phyloP scores from a whole-genome alignment of 2,888 invertebrate species.

The Pandemis corylana region DNA sequence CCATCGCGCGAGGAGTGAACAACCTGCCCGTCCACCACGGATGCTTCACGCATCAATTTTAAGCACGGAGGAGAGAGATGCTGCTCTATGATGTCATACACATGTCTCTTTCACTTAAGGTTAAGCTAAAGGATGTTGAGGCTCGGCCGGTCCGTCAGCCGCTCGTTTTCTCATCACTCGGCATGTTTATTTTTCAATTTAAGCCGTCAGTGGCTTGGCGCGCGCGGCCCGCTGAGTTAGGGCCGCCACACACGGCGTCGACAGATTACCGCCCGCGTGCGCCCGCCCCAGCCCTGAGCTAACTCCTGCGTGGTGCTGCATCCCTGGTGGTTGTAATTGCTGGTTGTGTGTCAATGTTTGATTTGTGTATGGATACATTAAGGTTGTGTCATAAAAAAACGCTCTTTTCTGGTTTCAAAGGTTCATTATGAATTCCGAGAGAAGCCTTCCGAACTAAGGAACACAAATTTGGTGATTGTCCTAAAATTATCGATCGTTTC shows the following conservation, averaged over 20 bases:
- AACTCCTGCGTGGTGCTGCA: conserved; percentile 40
- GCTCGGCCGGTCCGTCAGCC: conserved; percentile 50
- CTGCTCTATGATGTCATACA: conserved; percentile 8
- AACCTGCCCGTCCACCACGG: conserved; percentile 36
- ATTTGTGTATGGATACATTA: conserved; percentile 39
- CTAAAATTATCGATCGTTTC: too few relatives aligned
- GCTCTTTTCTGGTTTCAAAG: too few relatives aligned
- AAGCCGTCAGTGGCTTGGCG: conserved; percentile 70
- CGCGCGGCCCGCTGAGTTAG: conserved; percentile 71
- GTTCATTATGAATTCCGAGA: too few relatives aligned
- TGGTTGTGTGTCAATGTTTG: conserved; percentile 44
- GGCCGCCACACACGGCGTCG: conserved; percentile 82
- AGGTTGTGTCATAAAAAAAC: conserved; percentile 9
- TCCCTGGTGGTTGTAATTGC: conserved; percentile 44
- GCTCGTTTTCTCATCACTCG: conserved; percentile 72
- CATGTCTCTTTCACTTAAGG: conserved; percentile 15
- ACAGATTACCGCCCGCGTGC: conserved; percentile 68
- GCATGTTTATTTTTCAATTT: conserved; percentile 84
- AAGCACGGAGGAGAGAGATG: conserved; percentile 13
- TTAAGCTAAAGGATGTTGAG: conserved; percentile 5
- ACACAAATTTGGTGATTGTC: too few relatives aligned
- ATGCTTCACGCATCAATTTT: conserved; percentile 33
- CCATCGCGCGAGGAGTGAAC: conserved; percentile 36
- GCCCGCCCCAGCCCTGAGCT: conserved; percentile 49
- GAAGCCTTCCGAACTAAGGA: too few relatives aligned